A percentile compares a stretch with the other conserved stretches of the same genome.
Conservation (phyloP, 2,888 invertebrate species). For the Trachelus tabidus region DNA sequence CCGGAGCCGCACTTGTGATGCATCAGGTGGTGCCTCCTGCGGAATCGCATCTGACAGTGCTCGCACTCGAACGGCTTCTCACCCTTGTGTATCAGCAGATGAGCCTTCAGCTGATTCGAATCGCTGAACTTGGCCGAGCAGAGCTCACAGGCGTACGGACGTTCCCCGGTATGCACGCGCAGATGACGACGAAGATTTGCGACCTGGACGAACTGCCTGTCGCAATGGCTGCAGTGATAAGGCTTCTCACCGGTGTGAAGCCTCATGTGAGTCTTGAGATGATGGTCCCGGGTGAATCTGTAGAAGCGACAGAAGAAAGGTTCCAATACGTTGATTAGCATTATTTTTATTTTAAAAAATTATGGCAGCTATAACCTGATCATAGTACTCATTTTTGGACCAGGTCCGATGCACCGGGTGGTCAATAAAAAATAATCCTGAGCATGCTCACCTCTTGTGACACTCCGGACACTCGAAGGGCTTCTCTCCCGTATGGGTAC, state of each 20-base stretch:
- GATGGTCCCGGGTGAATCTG: constrained; percentile 89
- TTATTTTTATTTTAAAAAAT: too few relatives aligned
- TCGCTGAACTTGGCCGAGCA: constrained; percentile 91
- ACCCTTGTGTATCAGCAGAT: constrained; percentile 88
- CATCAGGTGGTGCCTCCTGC: constrained; percentile 86
- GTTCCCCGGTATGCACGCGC: constrained; percentile 91
- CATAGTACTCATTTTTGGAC: too few relatives aligned
- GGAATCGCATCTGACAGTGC: constrained; percentile 82
- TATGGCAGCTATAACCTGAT: too few relatives aligned
- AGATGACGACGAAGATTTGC: constrained; percentile 90
- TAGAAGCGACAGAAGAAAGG: not conserved
- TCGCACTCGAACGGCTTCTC: constrained; percentile 89
- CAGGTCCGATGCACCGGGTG: too few relatives aligned
- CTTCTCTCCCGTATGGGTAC: constrained; percentile 95
- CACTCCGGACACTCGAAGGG: constrained; percentile 94
- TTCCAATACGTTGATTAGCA: too few relatives aligned
- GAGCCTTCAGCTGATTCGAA: constrained; percentile 92
- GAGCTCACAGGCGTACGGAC: constrained; percentile 87
- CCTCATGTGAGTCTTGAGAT: constrained; percentile 92
- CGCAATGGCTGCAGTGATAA: constrained; percentile 91
- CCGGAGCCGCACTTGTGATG: constrained; percentile 82
- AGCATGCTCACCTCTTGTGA: constrained; percentile 74
- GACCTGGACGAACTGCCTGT: constrained; percentile 92
- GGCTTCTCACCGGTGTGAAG: constrained; percentile 94
- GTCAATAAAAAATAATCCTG: too few relatives aligned